Evolutionary conservation across 2,888 invertebrate species (phyloP).

Genomic region (Machimus rusticus): DNA sequence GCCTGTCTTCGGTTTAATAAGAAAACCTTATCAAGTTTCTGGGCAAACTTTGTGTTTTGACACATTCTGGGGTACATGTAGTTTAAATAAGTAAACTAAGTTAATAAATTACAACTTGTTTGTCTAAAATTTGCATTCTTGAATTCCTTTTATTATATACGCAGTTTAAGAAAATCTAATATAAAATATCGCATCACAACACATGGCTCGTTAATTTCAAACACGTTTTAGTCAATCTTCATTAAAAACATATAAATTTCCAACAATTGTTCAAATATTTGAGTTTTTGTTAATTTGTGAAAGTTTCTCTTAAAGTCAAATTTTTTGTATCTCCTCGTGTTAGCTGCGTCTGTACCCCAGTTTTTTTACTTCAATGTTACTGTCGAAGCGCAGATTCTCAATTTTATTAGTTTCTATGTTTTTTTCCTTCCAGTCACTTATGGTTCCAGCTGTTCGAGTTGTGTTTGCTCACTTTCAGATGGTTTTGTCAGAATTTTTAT

Average conservation of each 20-base stretch:
- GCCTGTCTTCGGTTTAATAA: neutral
- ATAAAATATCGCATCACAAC: neutral
- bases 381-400: neutral
- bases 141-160: neutral
- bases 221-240: neutral
- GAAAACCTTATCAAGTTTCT: neutral
- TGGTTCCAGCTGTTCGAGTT: too few species aligned
- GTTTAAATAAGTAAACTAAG: neutral
- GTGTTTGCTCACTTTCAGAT: too few species aligned
- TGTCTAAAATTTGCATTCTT: neutral
- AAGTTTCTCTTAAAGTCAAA: neutral
- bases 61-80: neutral
- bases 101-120: neutral
- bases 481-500: too few species aligned
- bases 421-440: too few species aligned
- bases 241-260: neutral
- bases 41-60: neutral
- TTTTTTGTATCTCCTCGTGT: neutral
- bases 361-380: neutral
- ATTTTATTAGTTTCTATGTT: too few species aligned
- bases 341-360: neutral
- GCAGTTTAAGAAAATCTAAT: neutral
- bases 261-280: neutral
- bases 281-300: neutral
- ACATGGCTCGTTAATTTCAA: neutral